Base-by-base conservation (phyloP, 2,888 invertebrate species). In the Cosmia pyralina region DNA sequence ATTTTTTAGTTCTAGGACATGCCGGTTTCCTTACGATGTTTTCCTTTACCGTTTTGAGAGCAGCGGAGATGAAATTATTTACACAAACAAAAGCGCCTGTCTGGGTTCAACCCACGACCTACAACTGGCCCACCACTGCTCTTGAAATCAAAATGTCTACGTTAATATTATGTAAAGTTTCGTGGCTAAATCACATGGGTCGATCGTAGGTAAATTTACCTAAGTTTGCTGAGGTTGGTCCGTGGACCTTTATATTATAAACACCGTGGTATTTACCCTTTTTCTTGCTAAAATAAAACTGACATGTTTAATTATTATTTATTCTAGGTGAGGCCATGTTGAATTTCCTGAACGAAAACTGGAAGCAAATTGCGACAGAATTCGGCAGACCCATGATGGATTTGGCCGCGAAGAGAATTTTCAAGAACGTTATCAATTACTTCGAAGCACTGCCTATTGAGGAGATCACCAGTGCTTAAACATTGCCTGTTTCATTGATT, bases 331-430 rank as follows among this genome's bases (percentile, higher is more conserved):
- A 93, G 0, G 66, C 92, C 0, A 92, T 94, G 91, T 80, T 92
- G 15, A 79, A 52, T 0, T 94, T 95, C 79, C 75, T 95, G 52
- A 95, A 95, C 69, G 90, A 93, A 0, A 95, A 95, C 67, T 95
- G 94, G 94, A 91, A 93, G 55, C 88, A 92, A 69, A 86, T 95
- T 3, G 89, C 92, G 0, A 3, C 53, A 0, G 94, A 95, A 73
- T 95, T 95, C 44, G 95, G 95, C 46, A 88, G 78, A 60, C 95
- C 95, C 0, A 75, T 95, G 41, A 79, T 95, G 74, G 90, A 93
- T 1, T 85, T 77, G 0, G 87, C 90, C 0, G 89, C 92, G 0
- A 92, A 91, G 60, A 90, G 84, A 34, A 58, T 93, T 0, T 94
- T 86, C 68, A 90, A 91, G 55, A 92, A 90, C n/a, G 59, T 94